phyloP scores from a whole-genome alignment of 2,797 vertebrate genomes.

The Tangara arthus region DNA sequence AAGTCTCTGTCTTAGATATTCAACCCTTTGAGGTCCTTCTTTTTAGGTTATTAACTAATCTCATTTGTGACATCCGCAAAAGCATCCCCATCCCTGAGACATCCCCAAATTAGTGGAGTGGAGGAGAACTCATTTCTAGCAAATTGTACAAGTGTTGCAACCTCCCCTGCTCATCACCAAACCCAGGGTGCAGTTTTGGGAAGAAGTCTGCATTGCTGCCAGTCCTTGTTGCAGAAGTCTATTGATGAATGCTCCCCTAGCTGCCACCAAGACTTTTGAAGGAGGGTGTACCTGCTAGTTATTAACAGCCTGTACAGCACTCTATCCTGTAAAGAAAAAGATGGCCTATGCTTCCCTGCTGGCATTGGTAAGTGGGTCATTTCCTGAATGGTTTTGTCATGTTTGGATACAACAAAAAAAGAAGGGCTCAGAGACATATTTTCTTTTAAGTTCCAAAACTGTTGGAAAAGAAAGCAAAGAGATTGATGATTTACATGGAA shows the following conservation, averaged over 20 bases:
- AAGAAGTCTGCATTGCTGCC: background rate
- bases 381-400: background rate
- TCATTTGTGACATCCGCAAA: background rate
- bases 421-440: background rate
- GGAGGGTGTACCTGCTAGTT: background rate
- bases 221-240: background rate
- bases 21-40: background rate
- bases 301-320: background rate
- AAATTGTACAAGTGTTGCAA: background rate
- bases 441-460: background rate
- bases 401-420: background rate
- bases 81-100: background rate
- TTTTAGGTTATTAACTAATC: background rate
- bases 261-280: background rate
- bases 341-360: background rate
- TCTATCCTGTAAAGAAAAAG: background rate
- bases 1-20: background rate
- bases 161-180: background rate
- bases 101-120: background rate
- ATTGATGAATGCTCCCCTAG: background rate
- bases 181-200: background rate
- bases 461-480: background rate
- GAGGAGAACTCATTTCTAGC: background rate
- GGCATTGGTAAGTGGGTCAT: background rate
- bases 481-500: background rate